Evolutionary conservation across 2,797 vertebrate species (phyloP), one percentile per base, ranked within the genome.

Genomic region (Mus caroli): DNA sequence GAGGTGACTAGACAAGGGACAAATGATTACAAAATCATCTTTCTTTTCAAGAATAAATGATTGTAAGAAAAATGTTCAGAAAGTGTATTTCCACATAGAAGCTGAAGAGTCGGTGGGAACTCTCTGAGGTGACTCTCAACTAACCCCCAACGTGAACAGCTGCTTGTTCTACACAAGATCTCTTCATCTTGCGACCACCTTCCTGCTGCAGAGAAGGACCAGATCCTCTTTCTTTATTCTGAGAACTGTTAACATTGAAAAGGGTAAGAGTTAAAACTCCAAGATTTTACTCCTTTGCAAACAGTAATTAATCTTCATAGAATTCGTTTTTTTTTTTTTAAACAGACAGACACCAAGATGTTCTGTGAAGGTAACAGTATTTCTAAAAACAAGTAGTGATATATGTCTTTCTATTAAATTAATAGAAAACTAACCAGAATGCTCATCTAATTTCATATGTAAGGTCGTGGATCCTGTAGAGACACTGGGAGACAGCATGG

Each of bases 181-280:
- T 56, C 34, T 13, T 8, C 0, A 0, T 71, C 56, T 31, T 15
- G 1, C 6, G 15, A 12, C 1, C 3, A 46, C 0, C 0, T 69
- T 31, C 6, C 40, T 64, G 43, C 2, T 1, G 0, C 52, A 34
- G 43, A 22, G 73, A 90, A 93, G 64, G 46, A 76, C 73, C 0
- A 15, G 40, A 13, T 56, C 26, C 56, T 94, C 31, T 88, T 87
- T 3, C 83, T 50, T 50, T 50, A 62, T 50, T 82, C 40, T 88
- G 54, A 22, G 14, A 69, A 64, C 80, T 84, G 26, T 71, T 77
- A 67, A 82, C 56, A 26, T 34, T 54, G 34, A 83, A 75, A 50
- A 54, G 19, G 52, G 11, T 56, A 64, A 52, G 62, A 58, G 92
- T 10, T 84, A 91, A 87, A 91, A 82, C 15, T 2, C 0, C n/a